A percentile compares a stretch with the other conserved stretches of the same genome.
These are phyloP conservation scores for Perccottus glenii DNA, from an alignment of 2,113 vertebrate genomes.

Conservation along the genomic window DNA sequence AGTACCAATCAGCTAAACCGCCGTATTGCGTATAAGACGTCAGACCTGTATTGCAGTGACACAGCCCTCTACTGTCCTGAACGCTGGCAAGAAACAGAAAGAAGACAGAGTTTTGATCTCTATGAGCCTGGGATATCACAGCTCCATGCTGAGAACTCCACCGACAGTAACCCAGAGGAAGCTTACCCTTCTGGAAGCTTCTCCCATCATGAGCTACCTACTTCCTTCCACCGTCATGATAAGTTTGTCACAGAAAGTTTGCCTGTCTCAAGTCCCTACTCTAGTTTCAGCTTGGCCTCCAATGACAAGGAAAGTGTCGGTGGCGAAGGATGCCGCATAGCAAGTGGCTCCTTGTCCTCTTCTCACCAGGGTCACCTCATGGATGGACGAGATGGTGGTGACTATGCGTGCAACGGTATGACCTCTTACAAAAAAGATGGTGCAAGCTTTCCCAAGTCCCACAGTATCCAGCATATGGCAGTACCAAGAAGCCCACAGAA, in stretches of 20 bases:
- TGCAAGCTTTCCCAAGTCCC: constrained; percentile 81
- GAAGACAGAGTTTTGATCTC: constrained; percentile 86
- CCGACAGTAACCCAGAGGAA: constrained; percentile 86
- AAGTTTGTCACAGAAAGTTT: constrained; percentile 85
- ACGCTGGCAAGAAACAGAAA: constrained; percentile 81
- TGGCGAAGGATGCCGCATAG: constrained; percentile 72
- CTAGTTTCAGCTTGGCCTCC: constrained; percentile 90
- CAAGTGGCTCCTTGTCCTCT: constrained; percentile 86
- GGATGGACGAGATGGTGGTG: constrained; percentile 83
- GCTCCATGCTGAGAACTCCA: constrained; percentile 87
- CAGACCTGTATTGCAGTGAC: constrained; percentile 92
- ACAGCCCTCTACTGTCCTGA: constrained; percentile 92
- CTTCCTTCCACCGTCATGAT: constrained; percentile 74
- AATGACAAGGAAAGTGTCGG: constrained; percentile 86
- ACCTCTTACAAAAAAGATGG: constrained; percentile 83
- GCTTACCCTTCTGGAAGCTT: constrained; percentile 84
- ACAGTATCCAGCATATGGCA: constrained; percentile 84
- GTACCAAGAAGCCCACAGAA: constrained; percentile 81
- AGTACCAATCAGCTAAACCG: constrained; percentile 80
- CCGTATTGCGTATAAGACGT: constrained; percentile 83
- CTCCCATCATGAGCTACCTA: constrained; percentile 81
- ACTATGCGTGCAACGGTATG: constrained; percentile 80
- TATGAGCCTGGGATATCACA: constrained; percentile 80
- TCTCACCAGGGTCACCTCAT: constrained; percentile 91
- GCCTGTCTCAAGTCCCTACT: constrained; percentile 90